These are phyloP conservation scores for Caracal caracal DNA, from an alignment of 2,113 vertebrate genomes.

Conservation along the genomic window DNA sequence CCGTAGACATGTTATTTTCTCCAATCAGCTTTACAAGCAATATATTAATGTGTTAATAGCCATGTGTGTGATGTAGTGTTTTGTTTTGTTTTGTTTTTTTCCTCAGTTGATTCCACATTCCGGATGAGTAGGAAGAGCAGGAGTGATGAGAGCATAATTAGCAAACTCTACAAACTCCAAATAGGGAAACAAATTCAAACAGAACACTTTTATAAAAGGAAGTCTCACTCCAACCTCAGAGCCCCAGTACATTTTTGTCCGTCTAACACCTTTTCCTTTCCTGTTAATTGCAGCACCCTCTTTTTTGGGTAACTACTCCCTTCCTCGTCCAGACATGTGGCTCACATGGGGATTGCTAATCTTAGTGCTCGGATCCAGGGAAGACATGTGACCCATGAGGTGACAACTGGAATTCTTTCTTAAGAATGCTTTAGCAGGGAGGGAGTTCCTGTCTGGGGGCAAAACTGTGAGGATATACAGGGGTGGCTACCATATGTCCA, in stretches of 20 bases:
- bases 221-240: not conserved
- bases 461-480: not conserved
- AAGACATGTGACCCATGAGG: not conserved
- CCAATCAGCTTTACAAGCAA: not conserved
- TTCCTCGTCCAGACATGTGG: not conserved
- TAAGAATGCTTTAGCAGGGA: not conserved
- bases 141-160: not conserved
- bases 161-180: not conserved
- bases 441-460: not conserved
- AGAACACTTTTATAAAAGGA: not conserved
- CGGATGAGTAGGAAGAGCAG: not conserved
- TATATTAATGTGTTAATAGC: not conserved
- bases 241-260: not conserved
- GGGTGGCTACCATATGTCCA: not conserved
- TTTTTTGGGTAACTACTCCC: not conserved
- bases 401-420: not conserved
- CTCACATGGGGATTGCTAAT: not conserved
- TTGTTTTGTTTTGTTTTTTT: not conserved
- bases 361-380: not conserved
- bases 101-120: not conserved
- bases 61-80: not conserved
- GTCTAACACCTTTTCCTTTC: not conserved
- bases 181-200: not conserved
- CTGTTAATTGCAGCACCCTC: not conserved
- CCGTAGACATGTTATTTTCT: not conserved